phyloP scores from a whole-genome alignment of 2,888 invertebrate genomes.

The Anticlea derivata region DNA sequence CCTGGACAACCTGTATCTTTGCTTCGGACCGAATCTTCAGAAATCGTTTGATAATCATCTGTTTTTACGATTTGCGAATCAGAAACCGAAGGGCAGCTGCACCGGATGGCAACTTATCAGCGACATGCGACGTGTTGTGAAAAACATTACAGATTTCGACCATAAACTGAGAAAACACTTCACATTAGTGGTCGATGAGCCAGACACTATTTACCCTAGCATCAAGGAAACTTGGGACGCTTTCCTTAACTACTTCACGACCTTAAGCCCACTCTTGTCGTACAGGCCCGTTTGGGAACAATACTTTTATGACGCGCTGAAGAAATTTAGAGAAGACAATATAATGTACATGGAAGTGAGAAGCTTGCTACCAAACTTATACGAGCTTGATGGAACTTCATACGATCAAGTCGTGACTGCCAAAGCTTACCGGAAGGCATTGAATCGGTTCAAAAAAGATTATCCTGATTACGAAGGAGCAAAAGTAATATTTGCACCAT shows the following conservation, averaged over 20 bases:
- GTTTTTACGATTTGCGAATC: constrained; percentile 55
- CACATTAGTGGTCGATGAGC: constrained; percentile 80
- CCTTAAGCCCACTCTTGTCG: constrained; percentile 79
- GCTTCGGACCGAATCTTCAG: constrained; percentile 49
- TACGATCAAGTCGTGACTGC: constrained; percentile 83
- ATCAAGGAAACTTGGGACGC: constrained; percentile 84
- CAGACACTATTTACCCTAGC: constrained; percentile 69
- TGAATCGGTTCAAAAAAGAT: constrained; percentile 81
- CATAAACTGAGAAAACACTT: constrained; percentile 77
- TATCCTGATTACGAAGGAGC: constrained; percentile 87
- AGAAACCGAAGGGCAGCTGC: constrained; percentile 34
- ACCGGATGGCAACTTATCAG: constrained; percentile 75
- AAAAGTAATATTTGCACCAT: constrained; percentile 87
- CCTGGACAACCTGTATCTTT: constrained; percentile 83
- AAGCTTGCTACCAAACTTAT: constrained; percentile 85
- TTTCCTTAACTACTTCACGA: constrained; percentile 82
- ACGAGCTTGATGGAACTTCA: constrained; percentile 86
- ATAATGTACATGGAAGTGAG: constrained; percentile 89
- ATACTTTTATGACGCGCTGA: constrained; percentile 86
- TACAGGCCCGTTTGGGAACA: constrained; percentile 87
- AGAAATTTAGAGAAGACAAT: constrained; percentile 86
- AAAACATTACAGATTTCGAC: constrained; percentile 77
- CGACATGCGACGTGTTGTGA: constrained; percentile 63
- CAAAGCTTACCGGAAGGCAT: constrained; percentile 81
- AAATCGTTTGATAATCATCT: constrained; percentile 12